Conservation (phyloP, 2,888 invertebrate species). For the Leptinotarsa tumamoca region DNA sequence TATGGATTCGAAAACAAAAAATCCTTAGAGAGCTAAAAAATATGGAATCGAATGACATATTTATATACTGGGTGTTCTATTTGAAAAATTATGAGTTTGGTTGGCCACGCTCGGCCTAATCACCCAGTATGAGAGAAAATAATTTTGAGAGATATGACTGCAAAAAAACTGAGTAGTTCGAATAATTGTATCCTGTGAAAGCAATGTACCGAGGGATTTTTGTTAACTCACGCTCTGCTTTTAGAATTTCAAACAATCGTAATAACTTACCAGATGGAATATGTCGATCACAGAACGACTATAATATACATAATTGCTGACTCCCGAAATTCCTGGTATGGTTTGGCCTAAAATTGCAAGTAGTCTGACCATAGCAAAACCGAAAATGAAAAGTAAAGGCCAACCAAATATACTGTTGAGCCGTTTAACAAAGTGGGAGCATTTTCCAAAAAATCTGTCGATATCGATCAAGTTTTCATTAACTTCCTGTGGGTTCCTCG, state of each 20-base stretch:
- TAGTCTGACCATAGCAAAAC: background rate
- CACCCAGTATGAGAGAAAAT: too few relatives aligned
- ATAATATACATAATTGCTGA: background rate
- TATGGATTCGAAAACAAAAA: too few relatives aligned
- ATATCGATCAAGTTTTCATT: background rate
- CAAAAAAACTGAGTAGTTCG: too few relatives aligned
- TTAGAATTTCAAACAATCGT: background rate
- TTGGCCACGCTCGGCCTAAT: too few relatives aligned
- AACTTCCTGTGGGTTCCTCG: background rate
- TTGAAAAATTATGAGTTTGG: too few relatives aligned
- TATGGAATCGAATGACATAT: too few relatives aligned
- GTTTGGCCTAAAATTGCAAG: background rate
- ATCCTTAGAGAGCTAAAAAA: too few relatives aligned
- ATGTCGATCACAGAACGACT: background rate
- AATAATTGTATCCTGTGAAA: too few relatives aligned
- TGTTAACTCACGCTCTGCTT: too few relatives aligned
- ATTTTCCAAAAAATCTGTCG: background rate
- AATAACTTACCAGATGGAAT: background rate
- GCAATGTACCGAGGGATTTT: background rate
- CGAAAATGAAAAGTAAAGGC: background rate
- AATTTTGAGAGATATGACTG: too few relatives aligned
- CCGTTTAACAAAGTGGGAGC: background rate
- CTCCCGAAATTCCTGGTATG: background rate
- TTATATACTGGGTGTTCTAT: too few relatives aligned
- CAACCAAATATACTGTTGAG: conserved; percentile 1